Base-by-base conservation (phyloP, 1,140 invertebrate species). In the Planococcus citri region DNA sequence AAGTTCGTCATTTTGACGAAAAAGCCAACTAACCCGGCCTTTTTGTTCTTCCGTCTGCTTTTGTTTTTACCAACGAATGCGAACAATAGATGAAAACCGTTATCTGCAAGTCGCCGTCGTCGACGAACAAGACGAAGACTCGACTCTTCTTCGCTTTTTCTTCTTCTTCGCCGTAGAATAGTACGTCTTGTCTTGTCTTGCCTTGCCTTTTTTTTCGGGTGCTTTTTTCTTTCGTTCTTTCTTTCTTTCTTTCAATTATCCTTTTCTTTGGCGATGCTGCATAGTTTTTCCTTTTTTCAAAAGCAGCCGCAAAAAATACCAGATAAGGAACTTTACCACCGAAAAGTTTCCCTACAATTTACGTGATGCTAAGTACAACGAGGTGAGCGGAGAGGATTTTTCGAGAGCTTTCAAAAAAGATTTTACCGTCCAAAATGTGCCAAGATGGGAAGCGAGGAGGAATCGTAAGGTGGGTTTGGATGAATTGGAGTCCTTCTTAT, bases 1-100 rank as follows among this genome's bases (percentile, higher is more conserved):
- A 64, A 64, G 60, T 64, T 64, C 60, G 60, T 64, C 60, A 64
- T 64, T 64, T 27, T 64, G 60, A 64, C 25, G 60, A 64, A 64
- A 64, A 64, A 64, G 60, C 60, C 60, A 27, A 27, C 60, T 64
- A 64, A 64, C 22, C 25, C 22, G 25, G 60, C 22, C 60, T 64
- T 64, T 64, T 64, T 64, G 25, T 64, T 64, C 60, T 24, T 64
- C 60, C 60, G 41, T 51, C 41, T 51, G 41, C 22, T 64, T 64
- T 64, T 64, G 60, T 64, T 64, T 64, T 27, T 25, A 64, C 21
- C 22, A 64, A 64, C 60, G 60, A 24, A 64, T 64, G 10, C 25
- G 60, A 64, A 64, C 60, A 64, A 64, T 25, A 25, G 60, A 24
- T 22, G 60, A 64, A 64, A 64, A 64, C 6, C 60, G 22, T 64